Evolutionary conservation across 2,888 invertebrate genomes (phyloP), one percentile per base, ranked within the genome.

Genomic region (Harpalus rubripes): DNA sequence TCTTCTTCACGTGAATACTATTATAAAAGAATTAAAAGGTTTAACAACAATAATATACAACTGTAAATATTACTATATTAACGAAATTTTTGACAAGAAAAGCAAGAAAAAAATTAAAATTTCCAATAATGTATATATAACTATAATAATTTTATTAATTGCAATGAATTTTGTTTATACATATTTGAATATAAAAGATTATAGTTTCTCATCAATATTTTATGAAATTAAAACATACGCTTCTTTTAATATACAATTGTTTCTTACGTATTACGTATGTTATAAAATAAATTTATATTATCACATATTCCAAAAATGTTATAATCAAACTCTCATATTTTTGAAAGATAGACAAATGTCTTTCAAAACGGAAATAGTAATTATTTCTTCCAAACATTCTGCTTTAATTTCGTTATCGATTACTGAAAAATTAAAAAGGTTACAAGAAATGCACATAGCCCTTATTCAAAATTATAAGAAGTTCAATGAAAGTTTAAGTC

Each of bases 11-110:
- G 18, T 7, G 1, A 61, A 16, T 7, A 61, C 15, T 18, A 61
- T n/a, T 39, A 3, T 39, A 3, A 39, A 68, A 4, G 68, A 68
- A 68, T 68, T 68, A 39, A 32, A 68, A 15, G 68, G 68, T n/a
- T 39, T 68, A 68, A 10, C 32, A 39, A 7, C 68, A n/a, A 68
- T 68, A 32, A 68, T 68, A 32, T 68, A 58, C 26, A 56, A 78
- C 26, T 78, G 78, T 58, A 78, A 56, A 78, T 22, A 52, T 22
- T 78, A 58, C n/a, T 22, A 78, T 78, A 58, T 78, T n/a, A 78
- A 58, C 26, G 26, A 56, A 78, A 32, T 58, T 22, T 52, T 44
- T 78, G 78, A 58, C 18, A 18, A 8, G 1, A 78, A 76, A 56
- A 22, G 7, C 15, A 52, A 78, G n/a, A 56, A 6, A 7, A 56